Conservation (phyloP, 1,140 invertebrate species). For the Aphaenogaster ashmeadi region DNA sequence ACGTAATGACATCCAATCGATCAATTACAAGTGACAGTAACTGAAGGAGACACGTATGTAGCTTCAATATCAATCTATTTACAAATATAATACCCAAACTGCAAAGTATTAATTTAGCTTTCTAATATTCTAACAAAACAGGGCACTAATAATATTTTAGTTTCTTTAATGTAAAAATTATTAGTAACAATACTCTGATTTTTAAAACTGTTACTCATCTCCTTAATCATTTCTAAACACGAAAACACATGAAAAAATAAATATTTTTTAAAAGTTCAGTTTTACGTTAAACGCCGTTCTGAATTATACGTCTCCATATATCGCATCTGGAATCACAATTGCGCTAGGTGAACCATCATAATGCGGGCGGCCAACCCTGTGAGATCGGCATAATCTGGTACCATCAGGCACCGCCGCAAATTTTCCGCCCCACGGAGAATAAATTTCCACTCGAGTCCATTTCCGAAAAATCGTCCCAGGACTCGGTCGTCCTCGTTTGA, state of each 20-base stretch:
- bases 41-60: not conserved
- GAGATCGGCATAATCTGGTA: not conserved
- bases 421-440: not conserved
- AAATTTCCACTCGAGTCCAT: not conserved
- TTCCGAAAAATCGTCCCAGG: not conserved
- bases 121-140: not conserved
- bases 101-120: slow-evolving; percentile 1
- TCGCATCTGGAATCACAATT: not conserved
- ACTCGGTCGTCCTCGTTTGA: not conserved
- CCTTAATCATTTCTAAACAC: not conserved
- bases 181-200: not conserved
- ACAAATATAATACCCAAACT: not conserved
- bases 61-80: slow-evolving; percentile 24
- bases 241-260: not conserved
- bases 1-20: not conserved
- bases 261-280: not conserved
- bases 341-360: not conserved
- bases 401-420: not conserved
- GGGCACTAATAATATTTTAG: not conserved
- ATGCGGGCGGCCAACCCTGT: not conserved
- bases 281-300: not conserved
- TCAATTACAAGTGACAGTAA: slow-evolving; percentile 42
- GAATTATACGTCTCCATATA: not conserved
- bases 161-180: not conserved
- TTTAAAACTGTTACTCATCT: not conserved